Base-by-base conservation (phyloP, 2,888 invertebrate species). In the Mellilla xanthometata region DNA sequence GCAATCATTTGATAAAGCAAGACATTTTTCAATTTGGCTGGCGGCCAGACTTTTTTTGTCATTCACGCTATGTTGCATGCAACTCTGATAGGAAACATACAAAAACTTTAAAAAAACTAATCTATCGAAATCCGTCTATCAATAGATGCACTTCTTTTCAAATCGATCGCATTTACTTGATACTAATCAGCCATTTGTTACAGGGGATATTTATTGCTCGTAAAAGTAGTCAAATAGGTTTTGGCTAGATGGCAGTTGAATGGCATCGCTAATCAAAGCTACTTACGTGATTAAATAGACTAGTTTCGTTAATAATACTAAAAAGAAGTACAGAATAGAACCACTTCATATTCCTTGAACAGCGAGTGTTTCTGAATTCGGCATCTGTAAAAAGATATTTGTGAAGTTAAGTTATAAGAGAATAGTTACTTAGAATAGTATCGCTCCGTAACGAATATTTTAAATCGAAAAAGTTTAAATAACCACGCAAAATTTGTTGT, bases 21-120 rank as follows among this genome's bases (percentile, higher is more conserved):
- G 71, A 77, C 65, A 73, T 72, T 75, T 81, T 77, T 84, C 71
- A 81, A 84, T 84, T 83, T 82, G 81, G 78, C 68, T 42, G 51
- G 48, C 49, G 40, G 72, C 81, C 80, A 81, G 74, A 73, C 68
- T 61, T 75, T 82, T 77, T 43, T 75, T 75, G 65, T 76, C 52
- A 54, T 68, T 52, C 54, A 68, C 73, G 73, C 76, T 75, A 77
- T 75, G 69, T 78, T 55, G 60, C 57, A 41, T 47, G 47, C 41
- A 48, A 28, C 38, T 30, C 26, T 2, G 26, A n/a, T 9, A 31
- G 34, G 40, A 19, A 23, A 36, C 12, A 3, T 8, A 7, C 19
- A 15, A 42, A 47, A 31, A 32, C 34, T 29, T 45, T 23, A 19
- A 9, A 36, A 19, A 13, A 36, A 22, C 26, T 10, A 12, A 40